phyloP scores from a whole-genome alignment of 2,888 invertebrate species.

The Ceramica pisi region DNA sequence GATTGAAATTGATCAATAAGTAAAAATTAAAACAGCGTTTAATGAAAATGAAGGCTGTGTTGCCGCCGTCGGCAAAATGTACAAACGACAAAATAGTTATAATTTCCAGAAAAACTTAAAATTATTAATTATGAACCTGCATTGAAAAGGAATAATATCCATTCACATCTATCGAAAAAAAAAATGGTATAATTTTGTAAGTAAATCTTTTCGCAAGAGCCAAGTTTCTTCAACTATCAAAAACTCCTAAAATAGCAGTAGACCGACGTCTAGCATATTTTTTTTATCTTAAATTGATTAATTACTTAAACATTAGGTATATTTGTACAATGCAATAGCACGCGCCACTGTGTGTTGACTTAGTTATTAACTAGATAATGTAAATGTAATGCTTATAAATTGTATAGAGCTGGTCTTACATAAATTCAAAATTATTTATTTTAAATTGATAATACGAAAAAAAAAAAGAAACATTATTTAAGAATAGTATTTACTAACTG shows the following conservation, averaged over 20 bases:
- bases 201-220: neutral
- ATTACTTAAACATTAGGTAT: slow-evolving; percentile 67
- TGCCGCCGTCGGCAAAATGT: slow-evolving; percentile 15
- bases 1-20: neutral
- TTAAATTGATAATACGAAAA: no score
- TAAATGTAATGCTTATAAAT: slow-evolving; percentile 44
- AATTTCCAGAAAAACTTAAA: no score
- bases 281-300: slow-evolving; percentile 65
- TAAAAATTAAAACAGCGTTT: neutral
- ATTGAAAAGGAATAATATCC: neutral
- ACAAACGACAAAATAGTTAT: neutral
- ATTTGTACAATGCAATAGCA: slow-evolving; percentile 84
- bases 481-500: neutral
- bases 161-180: no score
- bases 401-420: slow-evolving; percentile 49
- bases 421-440: neutral
- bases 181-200: neutral
- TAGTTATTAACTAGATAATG: slow-evolving; percentile 66
- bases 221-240: neutral
- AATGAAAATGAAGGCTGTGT: neutral
- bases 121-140: neutral
- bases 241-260: slow-evolving; percentile 7
- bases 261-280: neutral
- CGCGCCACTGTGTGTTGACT: slow-evolving; percentile 79
- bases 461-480: no score